Evolutionary conservation across 2,888 invertebrate species (phyloP), one percentile per base, ranked within the genome.

Genomic region (Drosophila gaucha): DNA sequence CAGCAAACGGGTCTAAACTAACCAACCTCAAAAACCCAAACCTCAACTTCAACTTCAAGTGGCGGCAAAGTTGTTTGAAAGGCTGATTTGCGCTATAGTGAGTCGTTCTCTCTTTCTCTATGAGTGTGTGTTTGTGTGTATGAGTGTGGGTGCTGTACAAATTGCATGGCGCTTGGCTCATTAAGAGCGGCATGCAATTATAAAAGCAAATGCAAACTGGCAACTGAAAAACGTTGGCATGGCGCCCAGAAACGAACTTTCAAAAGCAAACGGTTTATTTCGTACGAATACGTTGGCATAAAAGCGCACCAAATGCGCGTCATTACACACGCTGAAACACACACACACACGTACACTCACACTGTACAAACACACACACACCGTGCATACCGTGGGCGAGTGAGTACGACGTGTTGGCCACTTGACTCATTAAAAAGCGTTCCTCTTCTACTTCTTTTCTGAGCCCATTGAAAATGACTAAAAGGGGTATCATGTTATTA

Each of bases 231-330:
- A 31, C 49, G 72, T 70, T 71, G 69, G 71, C 72, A 58, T 58
- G 51, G 41, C 50, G 63, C 67, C 71, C 59, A 41, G 47, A 44
- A 65, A 50, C 39, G 76, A 70, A 57, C 66, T 75, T n/a, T 78
- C 78, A 80, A 84, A 86, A 68, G 80, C 86, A 83, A 84, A 88
- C 84, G 86, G 84, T 86, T 84, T 88, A 84, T 86, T 84, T 79
- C 84, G 80, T 78, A 31, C 71, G 88, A 84, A 83, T 84, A 75
- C 84, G 65, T 52, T 59, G 43, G 50, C 71, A 84, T 83, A 84
- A 83, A 82, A 74, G 82, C 78, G 39, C 14, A 43, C 49, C 57
- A 76, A 83, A 67, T 76, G 68, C 70, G 86, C 86, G 86, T 83
- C 88, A 88, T 84, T 84, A 86, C 86, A 74, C 83, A 66, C 56